Conservation (phyloP, 2,113 vertebrate species). For the Corythoichthys haematopterus region DNA sequence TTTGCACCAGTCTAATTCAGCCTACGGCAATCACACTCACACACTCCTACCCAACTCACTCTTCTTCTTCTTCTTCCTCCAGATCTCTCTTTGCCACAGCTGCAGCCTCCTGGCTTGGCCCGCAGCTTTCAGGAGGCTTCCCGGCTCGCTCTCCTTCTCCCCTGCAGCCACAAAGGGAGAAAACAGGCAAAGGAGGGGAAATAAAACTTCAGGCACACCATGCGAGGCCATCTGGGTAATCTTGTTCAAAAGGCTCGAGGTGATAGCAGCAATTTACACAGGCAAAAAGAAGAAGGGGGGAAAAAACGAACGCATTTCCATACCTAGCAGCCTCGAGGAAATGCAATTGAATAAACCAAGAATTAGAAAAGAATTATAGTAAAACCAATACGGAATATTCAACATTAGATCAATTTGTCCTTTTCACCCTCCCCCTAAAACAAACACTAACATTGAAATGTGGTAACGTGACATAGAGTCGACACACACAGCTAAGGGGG, state of each 20-base stretch:
- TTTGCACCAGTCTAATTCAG: conserved; percentile 44
- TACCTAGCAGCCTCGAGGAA: conserved; percentile 75
- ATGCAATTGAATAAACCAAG: conserved; percentile 76
- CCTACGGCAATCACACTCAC: conserved; percentile 34
- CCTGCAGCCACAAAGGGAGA: conserved; percentile 65
- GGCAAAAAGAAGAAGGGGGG: conserved; percentile 56
- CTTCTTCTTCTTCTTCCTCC: conserved; percentile 41
- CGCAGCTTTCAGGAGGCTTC: conserved; percentile 66
- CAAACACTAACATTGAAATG: conserved; percentile 19
- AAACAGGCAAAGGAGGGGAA: conserved; percentile 64
- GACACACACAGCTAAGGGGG: conserved; percentile 52
- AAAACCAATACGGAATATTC: conserved; percentile 78
- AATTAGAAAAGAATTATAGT: conserved; percentile 78
- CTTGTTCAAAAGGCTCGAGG: conserved; percentile 78
- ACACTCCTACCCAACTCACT: conserved; percentile 38
- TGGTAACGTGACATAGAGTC: conserved; percentile 3
- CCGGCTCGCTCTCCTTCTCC: conserved; percentile 62
- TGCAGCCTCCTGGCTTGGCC: conserved; percentile 69
- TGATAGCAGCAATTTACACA: conserved; percentile 78
- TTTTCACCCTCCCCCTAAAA: conserved; percentile 47
- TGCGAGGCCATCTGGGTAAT: conserved; percentile 80
- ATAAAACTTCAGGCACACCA: conserved; percentile 76
- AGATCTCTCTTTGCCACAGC: conserved; percentile 71
- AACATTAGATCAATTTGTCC: conserved; percentile 74
- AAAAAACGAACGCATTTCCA: conserved; percentile 73